Conservation (phyloP, 2,797 vertebrate species). For the Peromyscus attwateri region DNA sequence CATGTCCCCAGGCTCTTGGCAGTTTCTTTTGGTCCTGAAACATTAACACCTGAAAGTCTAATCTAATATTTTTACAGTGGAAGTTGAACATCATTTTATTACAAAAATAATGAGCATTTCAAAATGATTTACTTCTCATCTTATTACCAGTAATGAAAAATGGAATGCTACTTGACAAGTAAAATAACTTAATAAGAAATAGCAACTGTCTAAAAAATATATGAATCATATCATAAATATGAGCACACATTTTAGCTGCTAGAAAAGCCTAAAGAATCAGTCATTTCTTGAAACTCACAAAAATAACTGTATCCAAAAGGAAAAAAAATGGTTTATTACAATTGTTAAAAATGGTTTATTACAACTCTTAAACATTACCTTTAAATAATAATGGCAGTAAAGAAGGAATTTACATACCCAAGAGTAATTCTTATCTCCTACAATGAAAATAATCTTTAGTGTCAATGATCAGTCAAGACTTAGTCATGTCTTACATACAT, state of each 20-base stretch:
- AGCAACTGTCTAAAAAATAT: background rate
- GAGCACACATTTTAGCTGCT: background rate
- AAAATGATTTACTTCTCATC: constrained; percentile 18
- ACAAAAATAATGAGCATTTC: constrained; percentile 53
- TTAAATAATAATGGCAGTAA: constrained; percentile 62
- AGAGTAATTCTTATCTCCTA: constrained; percentile 39
- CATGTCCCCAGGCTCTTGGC: background rate
- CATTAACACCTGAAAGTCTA: background rate
- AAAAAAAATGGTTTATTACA: background rate
- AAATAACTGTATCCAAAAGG: constrained; percentile 50
- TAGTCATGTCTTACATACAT: constrained; percentile 68
- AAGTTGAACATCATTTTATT: background rate
- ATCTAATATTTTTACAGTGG: constrained; percentile 34
- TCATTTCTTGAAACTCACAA: background rate
- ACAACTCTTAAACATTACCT: constrained; percentile 45
- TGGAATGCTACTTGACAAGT: background rate
- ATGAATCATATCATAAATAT: background rate
- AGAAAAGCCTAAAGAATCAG: background rate
- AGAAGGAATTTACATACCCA: constrained; percentile 33
- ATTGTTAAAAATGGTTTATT: background rate
- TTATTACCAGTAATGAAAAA: constrained; percentile 24
- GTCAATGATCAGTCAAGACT: constrained; percentile 71
- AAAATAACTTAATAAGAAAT: background rate
- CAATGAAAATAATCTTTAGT: constrained; percentile 77
- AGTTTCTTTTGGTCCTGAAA: background rate